phyloP scores from a whole-genome alignment of 2,113 vertebrate species.

The Oostethus manadensis region DNA sequence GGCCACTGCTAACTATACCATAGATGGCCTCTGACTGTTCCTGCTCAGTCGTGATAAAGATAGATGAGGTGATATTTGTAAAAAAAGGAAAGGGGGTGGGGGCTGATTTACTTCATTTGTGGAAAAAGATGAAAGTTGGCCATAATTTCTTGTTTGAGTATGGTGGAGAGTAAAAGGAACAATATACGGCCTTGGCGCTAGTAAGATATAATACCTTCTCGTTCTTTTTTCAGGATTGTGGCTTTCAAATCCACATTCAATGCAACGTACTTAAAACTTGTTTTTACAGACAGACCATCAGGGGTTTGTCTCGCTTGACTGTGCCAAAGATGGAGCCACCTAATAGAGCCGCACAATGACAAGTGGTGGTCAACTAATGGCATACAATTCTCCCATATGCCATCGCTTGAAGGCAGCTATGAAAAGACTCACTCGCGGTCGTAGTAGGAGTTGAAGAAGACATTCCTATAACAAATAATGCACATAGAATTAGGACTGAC shows the following conservation, averaged over 20 bases:
- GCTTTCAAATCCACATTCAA: slow-evolving; percentile 67
- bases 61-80: slow-evolving; percentile 45
- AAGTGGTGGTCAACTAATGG: slow-evolving; percentile 61
- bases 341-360: slow-evolving; percentile 57
- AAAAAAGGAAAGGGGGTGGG: too few relatives aligned
- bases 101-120: slow-evolving; percentile 16
- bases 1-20: slow-evolving; percentile 47
- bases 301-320: slow-evolving; percentile 52
- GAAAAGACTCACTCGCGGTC: slow-evolving; percentile 37
- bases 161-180: background rate
- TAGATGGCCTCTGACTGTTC: slow-evolving; percentile 42
- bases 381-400: slow-evolving; percentile 40
- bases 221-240: slow-evolving; percentile 63
- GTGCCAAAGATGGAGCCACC: slow-evolving; percentile 39
- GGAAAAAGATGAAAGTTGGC: slow-evolving; percentile 9
- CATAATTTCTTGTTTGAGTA: background rate
- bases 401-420: slow-evolving; percentile 49
- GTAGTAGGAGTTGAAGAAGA: slow-evolving; percentile 4
- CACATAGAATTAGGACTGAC: slow-evolving; percentile 41
- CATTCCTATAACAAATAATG: slow-evolving; percentile 36
- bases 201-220: background rate
- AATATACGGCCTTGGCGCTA: slow-evolving; percentile 2
- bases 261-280: slow-evolving; percentile 64
- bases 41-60: slow-evolving; percentile 49
- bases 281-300: slow-evolving; percentile 69